Conservation (phyloP, 2,797 vertebrate species). For the Bufotes viridis region DNA sequence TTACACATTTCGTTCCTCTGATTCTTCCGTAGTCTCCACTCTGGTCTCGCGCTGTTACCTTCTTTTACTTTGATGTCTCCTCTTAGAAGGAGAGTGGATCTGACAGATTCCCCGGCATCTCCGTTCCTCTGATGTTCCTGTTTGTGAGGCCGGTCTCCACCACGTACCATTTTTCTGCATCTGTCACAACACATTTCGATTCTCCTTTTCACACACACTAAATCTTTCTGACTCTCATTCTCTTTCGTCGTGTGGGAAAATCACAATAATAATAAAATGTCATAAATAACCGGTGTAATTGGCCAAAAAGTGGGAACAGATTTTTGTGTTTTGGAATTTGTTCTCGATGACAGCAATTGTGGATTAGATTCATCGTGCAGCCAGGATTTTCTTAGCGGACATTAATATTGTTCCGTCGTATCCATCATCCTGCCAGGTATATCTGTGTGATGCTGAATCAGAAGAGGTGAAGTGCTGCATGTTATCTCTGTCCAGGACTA, state of each 20-base stretch:
- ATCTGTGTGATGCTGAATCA: not conserved
- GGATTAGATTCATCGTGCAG: not conserved
- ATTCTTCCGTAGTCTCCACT: not conserved
- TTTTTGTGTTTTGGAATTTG: not conserved
- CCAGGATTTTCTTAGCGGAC: not conserved
- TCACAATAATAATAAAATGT: not conserved
- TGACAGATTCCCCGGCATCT: not conserved
- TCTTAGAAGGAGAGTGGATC: not conserved
- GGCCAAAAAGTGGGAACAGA: not conserved
- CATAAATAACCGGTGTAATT: not conserved
- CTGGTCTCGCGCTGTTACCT: not conserved
- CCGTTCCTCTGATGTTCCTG: not conserved
- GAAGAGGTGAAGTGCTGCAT: not conserved
- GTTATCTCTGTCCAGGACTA: too few relatives aligned
- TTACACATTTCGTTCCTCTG: not conserved
- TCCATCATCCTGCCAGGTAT: not conserved
- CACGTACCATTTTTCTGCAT: not conserved
- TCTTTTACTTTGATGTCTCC: constrained; percentile 3
- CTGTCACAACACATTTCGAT: not conserved
- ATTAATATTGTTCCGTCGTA: not conserved
- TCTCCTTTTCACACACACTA: not conserved
- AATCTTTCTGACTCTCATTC: not conserved
- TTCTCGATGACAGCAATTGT: not conserved
- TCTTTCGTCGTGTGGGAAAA: not conserved
- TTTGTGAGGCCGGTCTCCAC: not conserved